Evolutionary conservation across 2,797 vertebrate genomes (phyloP).

Genomic region (Mallotus villosus): DNA sequence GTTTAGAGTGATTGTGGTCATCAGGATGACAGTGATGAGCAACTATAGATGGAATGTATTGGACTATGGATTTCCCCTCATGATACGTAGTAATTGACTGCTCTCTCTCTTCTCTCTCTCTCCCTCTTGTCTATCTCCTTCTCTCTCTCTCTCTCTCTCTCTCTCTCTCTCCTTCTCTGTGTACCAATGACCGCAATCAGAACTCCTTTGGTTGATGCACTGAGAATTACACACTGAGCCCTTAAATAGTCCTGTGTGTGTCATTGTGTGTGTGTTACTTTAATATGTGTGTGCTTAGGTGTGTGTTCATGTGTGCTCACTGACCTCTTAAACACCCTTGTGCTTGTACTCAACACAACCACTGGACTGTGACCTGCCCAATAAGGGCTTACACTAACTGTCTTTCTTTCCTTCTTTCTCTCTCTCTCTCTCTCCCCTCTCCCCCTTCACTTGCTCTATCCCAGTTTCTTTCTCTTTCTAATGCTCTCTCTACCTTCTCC

Average conservation of each 20-base stretch:
- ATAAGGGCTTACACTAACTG: conserved; percentile 72
- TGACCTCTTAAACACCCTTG: conserved; percentile 81
- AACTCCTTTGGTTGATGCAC: conserved; percentile 64
- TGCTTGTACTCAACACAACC: conserved; percentile 76
- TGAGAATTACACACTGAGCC: conserved; percentile 67
- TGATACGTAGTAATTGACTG: conserved; percentile 30
- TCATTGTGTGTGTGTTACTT: conserved; percentile 34
- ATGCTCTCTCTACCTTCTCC: conserved; percentile 33
- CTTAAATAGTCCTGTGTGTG: conserved; percentile 58
- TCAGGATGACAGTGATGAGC: conserved; percentile 38
- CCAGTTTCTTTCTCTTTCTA: not conserved
- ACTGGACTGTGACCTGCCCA: conserved; percentile 80
- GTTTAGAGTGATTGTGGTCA: conserved; percentile 42
- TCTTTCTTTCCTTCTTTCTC: conserved; percentile 30
- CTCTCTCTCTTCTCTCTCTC: not conserved
- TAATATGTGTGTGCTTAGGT: conserved; percentile 48
- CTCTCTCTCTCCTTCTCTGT: conserved; percentile 8
- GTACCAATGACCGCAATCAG: conserved; percentile 64
- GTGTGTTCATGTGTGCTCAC: conserved; percentile 67
- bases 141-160: too few species aligned
- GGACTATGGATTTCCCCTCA: conserved; percentile 30
- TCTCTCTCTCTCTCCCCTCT: conserved; percentile 32
- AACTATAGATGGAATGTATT: conserved; percentile 43
- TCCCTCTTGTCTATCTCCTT: too few species aligned
- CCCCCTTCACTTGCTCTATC: conserved; percentile 31